Evolutionary conservation across 1,140 invertebrate species (phyloP), one percentile per base, ranked within the genome.

Genomic region (Drosophila neocordata): DNA sequence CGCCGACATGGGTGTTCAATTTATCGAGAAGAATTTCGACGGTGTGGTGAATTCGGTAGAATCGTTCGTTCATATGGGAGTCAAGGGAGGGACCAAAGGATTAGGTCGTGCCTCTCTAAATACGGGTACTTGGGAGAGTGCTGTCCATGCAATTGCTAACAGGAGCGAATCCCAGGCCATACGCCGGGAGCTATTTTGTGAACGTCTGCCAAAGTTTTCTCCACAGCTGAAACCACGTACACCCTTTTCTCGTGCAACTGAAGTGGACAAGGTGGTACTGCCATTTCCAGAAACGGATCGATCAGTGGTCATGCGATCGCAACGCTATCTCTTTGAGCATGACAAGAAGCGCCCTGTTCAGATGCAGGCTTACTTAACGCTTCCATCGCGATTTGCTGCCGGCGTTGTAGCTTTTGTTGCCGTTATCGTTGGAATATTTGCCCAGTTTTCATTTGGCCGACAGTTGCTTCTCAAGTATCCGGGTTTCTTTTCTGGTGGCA

Each of bases 61-160:
- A 91, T 94, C 94, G 6, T 97, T 95, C 89, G 67, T 97, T 18
- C 92, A 91, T 13, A 55, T 65, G 8, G 84, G 87, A 65, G 57
- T 78, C 35, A 91, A 91, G 67, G 87, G 92, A 58, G 82, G 77
- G 61, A 57, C 66, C 31, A 67, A 81, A 35, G 53, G 59, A 27
- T 34, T 44, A 0, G 67, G 78, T 9, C 61, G 76, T 55, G 92
- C 92, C 35, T 11, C 73, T 5, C 38, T 96, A 1, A 95, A 97
- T 92, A 96, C 94, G 89, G 97, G 95, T 13, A 98, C 97, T 11
- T 97, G 96, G 95, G 94, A 97, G 77, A 97, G 96, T 0, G 93
- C 95, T 1, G 93, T 98, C 38, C 92, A 97, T 92, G 95, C 96
- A 11, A 82, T 97, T 59, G 94, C 94, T 4, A 92, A 96, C 89